phyloP scores from a whole-genome alignment of 2,888 invertebrate genomes.

The Scaptodrosophila latifasciaeformis region DNA sequence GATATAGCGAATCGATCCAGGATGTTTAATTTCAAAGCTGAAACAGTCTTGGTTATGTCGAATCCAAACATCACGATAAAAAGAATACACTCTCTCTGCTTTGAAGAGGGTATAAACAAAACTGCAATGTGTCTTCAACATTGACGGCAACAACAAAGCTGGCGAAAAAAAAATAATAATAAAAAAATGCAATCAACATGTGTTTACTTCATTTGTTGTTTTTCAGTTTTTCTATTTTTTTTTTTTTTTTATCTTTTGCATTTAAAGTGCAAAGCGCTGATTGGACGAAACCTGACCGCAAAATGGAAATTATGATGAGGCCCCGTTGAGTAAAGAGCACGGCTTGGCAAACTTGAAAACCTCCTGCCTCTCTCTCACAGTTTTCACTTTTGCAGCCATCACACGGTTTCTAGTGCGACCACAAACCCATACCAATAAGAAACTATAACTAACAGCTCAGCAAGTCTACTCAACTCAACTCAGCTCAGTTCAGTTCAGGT shows the following conservation, averaged over 20 bases:
- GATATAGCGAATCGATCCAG: too few relatives aligned
- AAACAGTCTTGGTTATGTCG: too few relatives aligned
- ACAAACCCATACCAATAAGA: constrained; percentile 53
- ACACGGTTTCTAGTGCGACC: constrained; percentile 2
- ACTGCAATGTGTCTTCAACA: constrained; percentile 13
- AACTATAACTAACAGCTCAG: constrained; percentile 58
- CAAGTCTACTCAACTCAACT: constrained; percentile 42
- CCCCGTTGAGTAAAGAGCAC: constrained; percentile 65
- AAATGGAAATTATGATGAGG: constrained; percentile 69
- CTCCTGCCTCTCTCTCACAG: background rate
- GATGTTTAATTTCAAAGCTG: too few relatives aligned
- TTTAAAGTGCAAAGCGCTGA: constrained; percentile 70
- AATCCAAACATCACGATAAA: constrained; percentile 6
- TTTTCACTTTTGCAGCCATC: constrained; percentile 64
- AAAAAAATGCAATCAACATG: constrained; percentile 57
- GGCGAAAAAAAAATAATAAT: constrained; percentile 5
- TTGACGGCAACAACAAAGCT: constrained; percentile 57
- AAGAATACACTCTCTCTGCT: too few relatives aligned
- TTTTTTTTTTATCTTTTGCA: constrained; percentile 31
- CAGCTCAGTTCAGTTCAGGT: too few relatives aligned
- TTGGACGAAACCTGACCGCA: constrained; percentile 69
- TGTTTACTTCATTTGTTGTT: constrained; percentile 26
- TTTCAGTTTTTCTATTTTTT: constrained; percentile 14
- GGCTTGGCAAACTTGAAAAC: constrained; percentile 19
- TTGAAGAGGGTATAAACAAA: too few relatives aligned